Conservation (phyloP, 2,113 vertebrate species). For the Pedionomus torquatus region DNA sequence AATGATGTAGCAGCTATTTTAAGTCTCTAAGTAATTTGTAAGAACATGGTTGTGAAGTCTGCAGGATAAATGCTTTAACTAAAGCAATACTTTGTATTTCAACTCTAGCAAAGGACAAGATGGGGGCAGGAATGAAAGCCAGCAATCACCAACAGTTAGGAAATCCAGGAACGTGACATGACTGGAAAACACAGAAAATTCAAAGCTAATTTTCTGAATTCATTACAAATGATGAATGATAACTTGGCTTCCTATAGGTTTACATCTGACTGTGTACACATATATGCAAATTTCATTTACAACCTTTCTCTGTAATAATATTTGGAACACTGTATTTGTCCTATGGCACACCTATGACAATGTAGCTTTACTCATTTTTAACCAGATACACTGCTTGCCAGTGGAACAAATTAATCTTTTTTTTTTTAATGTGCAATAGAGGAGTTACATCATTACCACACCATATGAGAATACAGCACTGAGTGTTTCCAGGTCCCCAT, state of each 20-base stretch:
- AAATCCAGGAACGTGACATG: background rate
- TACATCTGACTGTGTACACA: background rate
- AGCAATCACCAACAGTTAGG: background rate
- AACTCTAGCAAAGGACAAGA: background rate
- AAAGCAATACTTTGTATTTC: background rate
- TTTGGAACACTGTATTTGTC: background rate
- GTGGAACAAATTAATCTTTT: background rate
- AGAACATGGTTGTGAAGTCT: background rate
- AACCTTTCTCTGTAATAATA: background rate
- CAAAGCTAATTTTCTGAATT: background rate
- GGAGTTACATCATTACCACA: background rate
- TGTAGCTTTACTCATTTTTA: background rate
- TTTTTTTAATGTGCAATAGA: background rate
- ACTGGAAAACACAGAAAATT: background rate
- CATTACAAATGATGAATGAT: background rate
- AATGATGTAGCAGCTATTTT: background rate
- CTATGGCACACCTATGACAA: background rate
- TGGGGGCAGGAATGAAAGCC: background rate
- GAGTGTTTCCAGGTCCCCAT: background rate
- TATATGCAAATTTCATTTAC: background rate
- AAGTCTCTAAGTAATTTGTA: background rate
- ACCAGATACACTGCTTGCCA: background rate
- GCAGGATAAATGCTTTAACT: background rate
- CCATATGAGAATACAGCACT: background rate
- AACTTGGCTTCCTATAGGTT: background rate